A percentile compares a stretch with the other conserved stretches of the same genome.
These are phyloP conservation scores for Halichoerus grypus DNA, from an alignment of 2,113 vertebrate species.

Conservation along the genomic window DNA sequence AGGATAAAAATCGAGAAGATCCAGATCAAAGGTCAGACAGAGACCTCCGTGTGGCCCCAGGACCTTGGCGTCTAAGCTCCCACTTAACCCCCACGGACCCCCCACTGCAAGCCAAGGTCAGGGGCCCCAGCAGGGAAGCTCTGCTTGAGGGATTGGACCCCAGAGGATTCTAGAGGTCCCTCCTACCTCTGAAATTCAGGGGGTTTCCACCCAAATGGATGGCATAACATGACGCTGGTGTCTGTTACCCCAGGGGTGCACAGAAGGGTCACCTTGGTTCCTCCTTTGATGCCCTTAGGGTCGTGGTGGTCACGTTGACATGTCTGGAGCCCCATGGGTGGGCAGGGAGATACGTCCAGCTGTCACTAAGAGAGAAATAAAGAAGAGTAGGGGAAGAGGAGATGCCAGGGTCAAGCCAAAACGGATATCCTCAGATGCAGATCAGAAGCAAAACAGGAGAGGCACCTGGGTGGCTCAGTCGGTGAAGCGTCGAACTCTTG, in stretches of 20 bases:
- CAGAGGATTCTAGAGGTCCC: not conserved
- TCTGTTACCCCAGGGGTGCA: fast-evolving
- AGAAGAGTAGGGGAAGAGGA: not conserved
- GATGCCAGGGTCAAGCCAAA: not conserved
- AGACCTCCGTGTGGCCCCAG: not conserved
- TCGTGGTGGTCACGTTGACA: fast-evolving
- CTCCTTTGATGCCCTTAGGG: not conserved
- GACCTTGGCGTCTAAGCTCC: not conserved
- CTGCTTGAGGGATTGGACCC: not conserved
- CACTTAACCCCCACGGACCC: not conserved
- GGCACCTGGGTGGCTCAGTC: not conserved
- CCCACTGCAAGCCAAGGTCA: not conserved
- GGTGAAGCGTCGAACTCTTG: not conserved
- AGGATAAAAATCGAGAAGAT: not conserved
- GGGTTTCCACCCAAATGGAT: fast-evolving
- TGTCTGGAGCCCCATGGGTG: not conserved
- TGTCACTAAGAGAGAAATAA: not conserved
- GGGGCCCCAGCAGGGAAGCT: not conserved
- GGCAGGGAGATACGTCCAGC: not conserved
- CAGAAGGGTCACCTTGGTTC: not conserved
- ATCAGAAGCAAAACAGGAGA: not conserved
- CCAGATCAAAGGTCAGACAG: not conserved
- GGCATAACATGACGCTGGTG: not conserved
- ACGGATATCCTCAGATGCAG: not conserved
- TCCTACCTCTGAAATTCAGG: not conserved